phyloP scores from a whole-genome alignment of 2,113 vertebrate species.

The Anseranas semipalmata region DNA sequence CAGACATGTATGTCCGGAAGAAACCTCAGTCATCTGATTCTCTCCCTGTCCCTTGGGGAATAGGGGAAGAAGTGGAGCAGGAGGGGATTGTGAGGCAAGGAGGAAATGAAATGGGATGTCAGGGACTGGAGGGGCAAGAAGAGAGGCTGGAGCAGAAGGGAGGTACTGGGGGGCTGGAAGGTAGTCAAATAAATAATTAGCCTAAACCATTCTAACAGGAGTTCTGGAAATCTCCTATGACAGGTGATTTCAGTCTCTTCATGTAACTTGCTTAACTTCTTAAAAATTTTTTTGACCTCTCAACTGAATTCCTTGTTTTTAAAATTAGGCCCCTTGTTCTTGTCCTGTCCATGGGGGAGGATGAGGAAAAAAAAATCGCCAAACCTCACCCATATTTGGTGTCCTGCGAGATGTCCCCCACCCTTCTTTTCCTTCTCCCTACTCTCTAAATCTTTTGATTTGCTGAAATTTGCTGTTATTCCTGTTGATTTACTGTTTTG shows the following conservation, averaged over 20 bases:
- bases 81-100: background rate
- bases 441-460: background rate
- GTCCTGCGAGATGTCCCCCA: background rate
- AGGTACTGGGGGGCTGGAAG: background rate
- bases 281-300: background rate
- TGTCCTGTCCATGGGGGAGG: background rate
- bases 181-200: background rate
- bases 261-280: background rate
- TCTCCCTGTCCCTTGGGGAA: rapidly evolving
- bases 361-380: background rate
- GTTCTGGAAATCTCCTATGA: background rate
- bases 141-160: background rate
- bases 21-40: background rate
- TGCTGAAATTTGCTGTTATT: background rate
- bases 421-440: background rate
- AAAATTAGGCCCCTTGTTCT: background rate
- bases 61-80: background rate
- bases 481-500: background rate
- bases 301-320: background rate
- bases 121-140: background rate
- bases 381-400: background rate
- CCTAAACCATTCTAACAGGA: background rate
- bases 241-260: background rate
- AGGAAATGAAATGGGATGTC: background rate
- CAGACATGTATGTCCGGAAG: background rate